Percentiles rank a stretch among this genome's conserved stretches.
phyloP scores from a whole-genome alignment of 1,140 invertebrate species.

The Hycleus phaleratus region DNA sequence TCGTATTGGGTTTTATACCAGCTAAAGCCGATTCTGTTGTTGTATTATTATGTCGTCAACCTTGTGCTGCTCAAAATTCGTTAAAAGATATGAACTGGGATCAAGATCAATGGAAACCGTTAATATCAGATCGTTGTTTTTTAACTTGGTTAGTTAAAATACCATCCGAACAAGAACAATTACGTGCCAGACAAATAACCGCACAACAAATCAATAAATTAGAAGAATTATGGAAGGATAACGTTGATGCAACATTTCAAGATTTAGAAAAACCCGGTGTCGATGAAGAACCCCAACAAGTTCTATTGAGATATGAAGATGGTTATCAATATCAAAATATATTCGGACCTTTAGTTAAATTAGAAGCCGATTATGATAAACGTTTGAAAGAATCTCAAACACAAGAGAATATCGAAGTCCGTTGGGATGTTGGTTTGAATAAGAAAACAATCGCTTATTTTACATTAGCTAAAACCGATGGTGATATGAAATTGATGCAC shows the following conservation, averaged over 20 bases:
- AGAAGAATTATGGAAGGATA: slow-evolving; percentile 98
- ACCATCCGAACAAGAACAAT: slow-evolving; percentile 90
- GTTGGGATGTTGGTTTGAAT: slow-evolving; percentile 97
- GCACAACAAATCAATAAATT: slow-evolving; percentile 96
- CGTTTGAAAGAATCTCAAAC: slow-evolving; percentile 97
- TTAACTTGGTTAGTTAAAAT: slow-evolving; percentile 95
- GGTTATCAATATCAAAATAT: slow-evolving; percentile 99
- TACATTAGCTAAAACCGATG: slow-evolving; percentile 93
- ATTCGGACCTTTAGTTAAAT: slow-evolving; percentile 92
- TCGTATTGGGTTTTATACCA: slow-evolving; percentile 97
- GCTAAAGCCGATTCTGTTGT: slow-evolving; percentile 99
- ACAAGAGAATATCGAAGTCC: slow-evolving; percentile 95
- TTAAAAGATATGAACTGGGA: slow-evolving; percentile 95
- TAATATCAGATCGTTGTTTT: slow-evolving; percentile 93
- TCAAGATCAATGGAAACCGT: slow-evolving; percentile 97
- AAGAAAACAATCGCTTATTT: slow-evolving; percentile 98
- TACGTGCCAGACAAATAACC: slow-evolving; percentile 89
- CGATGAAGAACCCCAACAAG: slow-evolving; percentile 92
- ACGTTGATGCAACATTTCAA: slow-evolving; percentile 94
- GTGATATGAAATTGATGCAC: slow-evolving; percentile 99
- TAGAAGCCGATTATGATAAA: slow-evolving; percentile 98
- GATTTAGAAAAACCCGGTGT: slow-evolving; percentile 96
- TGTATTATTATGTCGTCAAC: slow-evolving; percentile 93
- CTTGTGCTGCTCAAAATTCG: slow-evolving; percentile 93
- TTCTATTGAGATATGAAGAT: slow-evolving; percentile 78